Conservation (phyloP, 2,888 invertebrate species). For the Zhengitettix transpicula region DNA sequence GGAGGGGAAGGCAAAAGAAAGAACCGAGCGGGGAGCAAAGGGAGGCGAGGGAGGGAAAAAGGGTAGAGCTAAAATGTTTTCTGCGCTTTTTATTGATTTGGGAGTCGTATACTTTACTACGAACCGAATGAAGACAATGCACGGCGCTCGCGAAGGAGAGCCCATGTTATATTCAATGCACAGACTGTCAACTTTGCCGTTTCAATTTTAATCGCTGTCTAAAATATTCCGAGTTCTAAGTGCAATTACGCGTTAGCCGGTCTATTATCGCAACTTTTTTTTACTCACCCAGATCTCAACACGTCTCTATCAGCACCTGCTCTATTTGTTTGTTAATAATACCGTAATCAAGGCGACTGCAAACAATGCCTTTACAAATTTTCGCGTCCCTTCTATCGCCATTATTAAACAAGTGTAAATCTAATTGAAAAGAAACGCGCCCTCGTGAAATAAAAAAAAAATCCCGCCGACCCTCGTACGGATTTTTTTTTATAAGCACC, state of each 20-base stretch:
- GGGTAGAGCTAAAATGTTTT: constrained; percentile 8
- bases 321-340: no score
- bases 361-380: no score
- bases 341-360: no score
- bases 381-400: not conserved
- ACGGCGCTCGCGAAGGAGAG: no score
- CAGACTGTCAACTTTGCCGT: no score
- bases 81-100: constrained; percentile 12
- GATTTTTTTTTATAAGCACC: not conserved
- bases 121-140: constrained; percentile 3
- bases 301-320: no score
- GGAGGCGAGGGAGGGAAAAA: constrained; percentile 3
- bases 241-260: no score
- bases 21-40: not conserved
- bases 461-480: not conserved
- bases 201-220: no score
- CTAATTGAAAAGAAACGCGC: not conserved
- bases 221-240: no score
- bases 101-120: constrained; percentile 6
- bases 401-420: not conserved
- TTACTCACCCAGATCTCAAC: no score
- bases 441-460: not conserved
- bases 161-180: no score
- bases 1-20: constrained; percentile 2
- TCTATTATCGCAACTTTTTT: no score